Evolutionary conservation across 2,113 vertebrate species (phyloP), one percentile per base, ranked within the genome.

Genomic region (Trochalopteron elliotii): DNA sequence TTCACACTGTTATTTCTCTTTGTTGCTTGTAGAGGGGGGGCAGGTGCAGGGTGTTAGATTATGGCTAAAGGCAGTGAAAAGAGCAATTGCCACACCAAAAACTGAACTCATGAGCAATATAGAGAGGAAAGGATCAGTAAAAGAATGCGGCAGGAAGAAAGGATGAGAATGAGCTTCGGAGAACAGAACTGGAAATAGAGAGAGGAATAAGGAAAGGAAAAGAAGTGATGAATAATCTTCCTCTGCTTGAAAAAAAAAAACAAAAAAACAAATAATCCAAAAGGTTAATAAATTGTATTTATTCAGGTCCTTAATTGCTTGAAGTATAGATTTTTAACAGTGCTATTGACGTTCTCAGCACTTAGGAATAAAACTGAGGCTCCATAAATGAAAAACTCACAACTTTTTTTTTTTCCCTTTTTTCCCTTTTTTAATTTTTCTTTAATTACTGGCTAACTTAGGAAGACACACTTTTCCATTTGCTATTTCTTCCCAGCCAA

Each of bases 211-310:
- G 21, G 10, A 76, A 69, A 40, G 30, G 27, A 55, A 35, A 53
- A n/a, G 5, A 52, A 60, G 17, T n/a, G 24, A 42, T 19, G 1
- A 42, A 23, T 35, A 37, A 53, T 12, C 28, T 55, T 18, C 37
- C 12, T 17, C 82, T 64, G 2, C 15, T 55, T 81, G 17, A 11
- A 68, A 71, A 74, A 33, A 39, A 39, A 18, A 15, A 12, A 12
- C 15, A 10, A 13, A 42, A 55, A 12, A 10, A 2, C 3, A 35
- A 39, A 22, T 49, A 2, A 64, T 49, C 13, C 23, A 67, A 67
- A 74, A 67, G 22, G 37, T 82, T 92, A 90, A 92, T 52, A 81
- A 70, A 90, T 59, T 52, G 23, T 82, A 23, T 56, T 83, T 94
- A 63, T 82, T 75, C 52, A 49, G 30, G 12, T 81, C 68, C 17